A percentile compares a stretch with the other conserved stretches of the same genome.
These are phyloP conservation scores for Agrochola circellaris DNA, from an alignment of 2,888 invertebrate genomes.

Conservation along the genomic window DNA sequence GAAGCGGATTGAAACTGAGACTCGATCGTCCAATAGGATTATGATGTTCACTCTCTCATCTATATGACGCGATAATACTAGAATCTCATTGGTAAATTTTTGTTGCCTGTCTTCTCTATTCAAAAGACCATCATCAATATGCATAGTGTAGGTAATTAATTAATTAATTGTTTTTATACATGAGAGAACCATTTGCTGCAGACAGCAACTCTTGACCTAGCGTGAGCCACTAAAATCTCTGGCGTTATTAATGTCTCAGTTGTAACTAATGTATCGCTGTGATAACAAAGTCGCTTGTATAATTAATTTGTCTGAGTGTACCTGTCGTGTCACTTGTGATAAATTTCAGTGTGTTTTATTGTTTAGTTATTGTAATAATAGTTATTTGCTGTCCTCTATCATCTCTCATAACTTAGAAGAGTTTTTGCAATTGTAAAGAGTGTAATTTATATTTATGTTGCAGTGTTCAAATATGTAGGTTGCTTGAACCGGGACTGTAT, in stretches of 20 bases:
- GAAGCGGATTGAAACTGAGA: conserved; percentile 12
- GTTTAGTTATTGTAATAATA: conserved; percentile 34
- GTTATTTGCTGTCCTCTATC: background rate
- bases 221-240: conserved; percentile 55
- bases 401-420: background rate
- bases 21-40: conserved; percentile 32
- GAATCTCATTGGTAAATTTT: conserved; percentile 2
- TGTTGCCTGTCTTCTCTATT: background rate
- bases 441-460: background rate
- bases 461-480: background rate
- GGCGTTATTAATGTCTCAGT: conserved; percentile 68
- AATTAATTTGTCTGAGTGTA: conserved; percentile 73
- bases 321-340: conserved; percentile 58
- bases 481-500: no score
- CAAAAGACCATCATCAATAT: background rate
- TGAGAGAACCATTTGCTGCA: conserved; percentile 40
- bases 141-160: conserved; percentile 2
- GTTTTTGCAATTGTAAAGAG: background rate
- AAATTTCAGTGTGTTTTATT: conserved; percentile 57
- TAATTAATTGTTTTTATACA: conserved; percentile 14
- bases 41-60: background rate
- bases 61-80: conserved; percentile 7
- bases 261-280: conserved; percentile 70
- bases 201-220: conserved; percentile 35
- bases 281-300: conserved; percentile 72